A percentile compares a stretch with the other conserved stretches of the same genome.
phyloP scores from a whole-genome alignment of 2,888 invertebrate species.

The Lissocephala sabroskyi region DNA sequence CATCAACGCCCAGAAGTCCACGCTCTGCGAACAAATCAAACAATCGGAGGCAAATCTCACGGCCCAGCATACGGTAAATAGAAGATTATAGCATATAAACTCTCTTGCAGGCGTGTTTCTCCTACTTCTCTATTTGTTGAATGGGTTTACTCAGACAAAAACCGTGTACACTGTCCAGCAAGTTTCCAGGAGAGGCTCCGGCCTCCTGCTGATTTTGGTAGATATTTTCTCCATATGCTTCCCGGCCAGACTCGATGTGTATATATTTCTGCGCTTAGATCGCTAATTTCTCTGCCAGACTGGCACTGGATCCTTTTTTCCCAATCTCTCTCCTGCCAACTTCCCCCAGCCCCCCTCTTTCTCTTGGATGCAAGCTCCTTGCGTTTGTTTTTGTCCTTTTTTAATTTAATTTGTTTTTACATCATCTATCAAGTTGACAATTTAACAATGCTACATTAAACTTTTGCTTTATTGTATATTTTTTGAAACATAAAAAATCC shows the following conservation, averaged over 20 bases:
- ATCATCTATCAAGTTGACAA: conserved; percentile 43
- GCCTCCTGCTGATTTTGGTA: too few species aligned
- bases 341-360: too few species aligned
- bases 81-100: neutral
- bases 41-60: conserved; percentile 97
- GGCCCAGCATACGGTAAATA: conserved; percentile 90
- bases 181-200: too few species aligned
- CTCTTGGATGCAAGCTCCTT: neutral
- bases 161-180: too few species aligned
- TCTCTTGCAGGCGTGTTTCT: conserved; percentile 24
- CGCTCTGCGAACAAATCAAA: conserved; percentile 91
- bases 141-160: too few species aligned
- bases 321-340: too few species aligned
- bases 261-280: too few species aligned
- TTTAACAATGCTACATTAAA: conserved; percentile 68
- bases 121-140: too few species aligned
- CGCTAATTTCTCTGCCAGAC: too few species aligned
- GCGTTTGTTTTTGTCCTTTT: neutral
- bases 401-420: conserved; percentile 17
- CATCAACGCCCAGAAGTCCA: conserved; percentile 84
- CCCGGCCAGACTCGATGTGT: too few species aligned
- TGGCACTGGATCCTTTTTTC: too few species aligned
- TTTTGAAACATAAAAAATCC: conserved; percentile 63
- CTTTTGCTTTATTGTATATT: conserved; percentile 71
- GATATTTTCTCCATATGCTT: too few species aligned